Percentiles rank a stretch among this genome's conserved stretches.
Conservation (phyloP, 2,888 invertebrate genomes). For the Zaprionus bogoriensis region DNA sequence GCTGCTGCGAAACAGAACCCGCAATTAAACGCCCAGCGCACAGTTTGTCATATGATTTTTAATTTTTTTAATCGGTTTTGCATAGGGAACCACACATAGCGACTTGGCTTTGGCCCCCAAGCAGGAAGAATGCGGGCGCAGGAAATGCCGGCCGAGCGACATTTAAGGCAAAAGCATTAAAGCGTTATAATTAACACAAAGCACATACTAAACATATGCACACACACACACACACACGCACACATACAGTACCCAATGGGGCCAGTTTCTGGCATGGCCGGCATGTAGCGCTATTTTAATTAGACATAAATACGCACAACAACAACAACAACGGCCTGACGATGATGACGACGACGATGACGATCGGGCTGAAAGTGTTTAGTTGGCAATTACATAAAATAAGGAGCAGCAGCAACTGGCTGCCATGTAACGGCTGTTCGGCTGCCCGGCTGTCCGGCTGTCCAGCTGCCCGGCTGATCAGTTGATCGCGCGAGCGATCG, state of each 20-base stretch:
- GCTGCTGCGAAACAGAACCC: neutral
- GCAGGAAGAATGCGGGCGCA: constrained; percentile 67
- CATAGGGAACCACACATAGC: constrained; percentile 78
- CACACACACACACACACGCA: constrained; percentile 16
- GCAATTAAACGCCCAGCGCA: constrained; percentile 63
- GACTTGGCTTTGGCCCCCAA: constrained; percentile 41
- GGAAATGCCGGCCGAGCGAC: constrained; percentile 62
- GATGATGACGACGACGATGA: constrained; percentile 20
- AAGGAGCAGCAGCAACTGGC: constrained; percentile 70
- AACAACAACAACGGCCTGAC: constrained; percentile 13
- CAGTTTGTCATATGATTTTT: constrained; percentile 69
- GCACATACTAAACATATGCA: constrained; percentile 63
- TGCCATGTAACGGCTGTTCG: constrained; percentile 72
- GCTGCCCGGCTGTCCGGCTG: no score
- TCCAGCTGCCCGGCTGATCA: no score
- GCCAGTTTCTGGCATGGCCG: constrained; percentile 54
- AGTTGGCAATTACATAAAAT: constrained; percentile 77
- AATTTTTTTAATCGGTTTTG: constrained; percentile 72
- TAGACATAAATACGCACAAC: constrained; percentile 76
- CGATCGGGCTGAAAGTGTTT: constrained; percentile 70
- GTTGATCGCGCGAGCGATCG: constrained; percentile 13
- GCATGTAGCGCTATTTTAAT: constrained; percentile 70
- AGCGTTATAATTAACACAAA: constrained; percentile 72
- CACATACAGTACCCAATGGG: constrained; percentile 1
- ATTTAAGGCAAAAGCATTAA: constrained; percentile 57